These are phyloP conservation scores for Sympetrum striolatum DNA, from an alignment of 2,888 invertebrate genomes.

Conservation along the genomic window DNA sequence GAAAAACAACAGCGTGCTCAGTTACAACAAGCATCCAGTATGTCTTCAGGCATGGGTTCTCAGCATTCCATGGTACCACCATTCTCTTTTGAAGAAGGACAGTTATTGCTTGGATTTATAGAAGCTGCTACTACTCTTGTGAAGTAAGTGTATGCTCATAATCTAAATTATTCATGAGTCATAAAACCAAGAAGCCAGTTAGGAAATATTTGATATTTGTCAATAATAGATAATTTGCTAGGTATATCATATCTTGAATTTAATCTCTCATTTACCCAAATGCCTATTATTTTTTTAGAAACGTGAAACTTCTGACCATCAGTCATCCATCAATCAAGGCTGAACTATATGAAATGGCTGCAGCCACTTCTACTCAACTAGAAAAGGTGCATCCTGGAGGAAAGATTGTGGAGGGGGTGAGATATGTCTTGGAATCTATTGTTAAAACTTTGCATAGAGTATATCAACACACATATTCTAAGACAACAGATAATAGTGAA, in stretches of 20 bases:
- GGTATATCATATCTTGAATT: too few relatives aligned
- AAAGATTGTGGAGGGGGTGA: constrained; percentile 76
- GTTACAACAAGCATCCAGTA: constrained; percentile 58
- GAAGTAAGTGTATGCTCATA: constrained; percentile 69
- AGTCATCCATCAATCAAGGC: constrained; percentile 73
- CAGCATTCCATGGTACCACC: not conserved
- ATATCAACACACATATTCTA: too few relatives aligned
- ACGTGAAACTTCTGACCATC: constrained; percentile 68
- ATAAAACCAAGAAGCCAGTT: too few relatives aligned
- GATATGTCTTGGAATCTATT: constrained; percentile 28
- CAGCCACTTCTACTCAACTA: constrained; percentile 71
- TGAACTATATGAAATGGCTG: constrained; percentile 78
- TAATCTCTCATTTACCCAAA: not conserved
- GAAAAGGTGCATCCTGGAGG: constrained; percentile 83
- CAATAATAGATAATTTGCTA: too few relatives aligned
- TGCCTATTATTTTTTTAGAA: constrained; percentile 50
- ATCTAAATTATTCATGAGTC: too few relatives aligned
- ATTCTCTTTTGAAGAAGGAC: constrained; percentile 70
- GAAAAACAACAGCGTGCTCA: constrained; percentile 69
- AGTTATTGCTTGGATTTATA: constrained; percentile 77
- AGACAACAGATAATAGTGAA: too few relatives aligned
- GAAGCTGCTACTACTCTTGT: constrained; percentile 86
- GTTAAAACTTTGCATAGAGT: too few relatives aligned
- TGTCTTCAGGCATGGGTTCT: constrained; percentile 46
- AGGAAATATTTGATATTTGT: too few relatives aligned